Base-by-base conservation (phyloP, 2,113 vertebrate genomes). In the Urocynchramus pylzowi region DNA sequence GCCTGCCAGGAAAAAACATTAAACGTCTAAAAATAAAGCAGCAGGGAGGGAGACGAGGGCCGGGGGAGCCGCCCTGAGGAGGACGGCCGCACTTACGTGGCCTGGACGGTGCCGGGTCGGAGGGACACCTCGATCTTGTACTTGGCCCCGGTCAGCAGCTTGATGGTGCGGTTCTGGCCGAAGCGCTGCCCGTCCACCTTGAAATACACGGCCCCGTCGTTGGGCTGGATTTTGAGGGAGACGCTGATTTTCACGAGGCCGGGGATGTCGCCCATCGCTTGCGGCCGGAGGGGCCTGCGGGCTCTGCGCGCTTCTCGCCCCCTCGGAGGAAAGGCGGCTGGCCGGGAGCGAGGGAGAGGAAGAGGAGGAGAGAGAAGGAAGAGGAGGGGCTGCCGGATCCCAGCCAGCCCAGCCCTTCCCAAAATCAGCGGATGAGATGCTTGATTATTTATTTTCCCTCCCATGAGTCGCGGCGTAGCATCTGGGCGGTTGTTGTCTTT, bases 151-250 rank as follows among this genome's bases (percentile, higher is more conserved):
- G 99, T 99, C 60, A 99, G 98, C 96, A 99, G 98, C 95, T 99
- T 99, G 96, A 99, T 99, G 91, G 99, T 99, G 79, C 99, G 98
- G 93, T 98, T 99, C 98, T 99, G 99, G 21, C 99, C 99, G 91
- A 99, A 99, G 69, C 99, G 97, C 74, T 99, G 98, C 30, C 99
- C 99, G 91, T 99, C 99, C 78, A 99, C 99, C 91, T 99, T 99
- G 98, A 99, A 99, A 93, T 98, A 98, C 39, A 99, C 99, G 16
- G 99, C 98, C 20, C 98, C 98, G 93, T 99, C 99, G 95, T 99
- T 99, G 73, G 99, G 99, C 73, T 99, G 99, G 98, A 99, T 99
- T 93, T 98, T 99, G 88, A 99, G 90, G 12, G 99, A 98, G 92
- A 99, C 98, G 69, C 98, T 98, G 89, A 99, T 99, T 96, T 98